Base-by-base conservation (phyloP, 1,140 invertebrate species). In the Drosophila trapezifrons region DNA sequence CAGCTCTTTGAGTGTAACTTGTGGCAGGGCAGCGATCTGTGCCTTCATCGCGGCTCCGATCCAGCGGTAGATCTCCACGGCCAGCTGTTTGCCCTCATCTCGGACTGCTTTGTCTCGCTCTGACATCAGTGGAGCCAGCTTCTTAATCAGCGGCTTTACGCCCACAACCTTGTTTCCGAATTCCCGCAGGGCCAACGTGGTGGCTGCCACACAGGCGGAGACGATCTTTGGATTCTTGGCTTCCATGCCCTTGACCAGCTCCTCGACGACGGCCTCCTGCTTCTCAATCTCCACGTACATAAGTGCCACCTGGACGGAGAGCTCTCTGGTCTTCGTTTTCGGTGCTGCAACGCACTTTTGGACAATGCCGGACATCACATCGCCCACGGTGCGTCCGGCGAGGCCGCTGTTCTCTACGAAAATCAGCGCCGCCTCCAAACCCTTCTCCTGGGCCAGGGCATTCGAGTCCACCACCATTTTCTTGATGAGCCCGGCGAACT, bases 221-320 rank as follows among this genome's bases (percentile, higher is more conserved):
- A 98, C 96, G 72, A 98, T 97, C 94, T 99, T 99, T 1, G 98
- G 98, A 93, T 98, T 98, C 92, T 99, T 99, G 63, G 96, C 95
- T 76, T 98, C 97, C 91, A 98, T 96, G 27, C 98, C 98, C 93
- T 98, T 98, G 4, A 98, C 93, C 7, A 99, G 93, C 93, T 98
- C 98, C 86, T 99, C 98, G 91, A 97, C 93, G 1, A 98, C 97
- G 40, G 95, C 92, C 79, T 99, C 98, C 71, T 97, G 96, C 92
- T 98, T 99, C 90, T 99, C 98, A 79, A 98, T 98, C 93, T 99
- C 98, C 80, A 99, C 95, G 90, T 96, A 99, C 96, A 98, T 97
- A 46, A 99, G 93, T 3, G 95, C 95, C 59, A 99, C 95, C 92
- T 98, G 97, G 42, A 96, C 93, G 8, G 97, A 96, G 15, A 98